Evolutionary conservation across 2,888 invertebrate genomes (phyloP).

Genomic region (Platypus cylindrus): DNA sequence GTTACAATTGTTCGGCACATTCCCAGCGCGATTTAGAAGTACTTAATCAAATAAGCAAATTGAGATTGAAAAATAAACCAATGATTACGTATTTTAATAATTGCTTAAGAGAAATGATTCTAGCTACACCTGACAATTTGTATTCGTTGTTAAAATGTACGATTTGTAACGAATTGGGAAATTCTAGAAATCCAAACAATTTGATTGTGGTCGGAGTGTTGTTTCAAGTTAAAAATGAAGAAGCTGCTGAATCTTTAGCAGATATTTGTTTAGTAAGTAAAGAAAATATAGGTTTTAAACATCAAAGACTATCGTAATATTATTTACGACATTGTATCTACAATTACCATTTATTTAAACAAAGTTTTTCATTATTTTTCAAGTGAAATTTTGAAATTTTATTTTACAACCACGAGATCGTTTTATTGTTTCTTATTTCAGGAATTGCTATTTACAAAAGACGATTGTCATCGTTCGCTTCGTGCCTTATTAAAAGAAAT

Average conservation of each 20-base stretch:
- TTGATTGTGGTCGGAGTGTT: slow-evolving; percentile 83
- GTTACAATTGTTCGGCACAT: slow-evolving; percentile 72
- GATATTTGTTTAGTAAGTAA: slow-evolving; percentile 59
- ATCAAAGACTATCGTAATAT: no score
- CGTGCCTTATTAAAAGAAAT: slow-evolving; percentile 80
- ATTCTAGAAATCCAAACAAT: slow-evolving; percentile 86
- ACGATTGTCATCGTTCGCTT: slow-evolving; percentile 81
- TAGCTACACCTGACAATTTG: slow-evolving; percentile 71
- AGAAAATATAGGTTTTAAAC: no score
- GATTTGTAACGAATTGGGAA: slow-evolving; percentile 89
- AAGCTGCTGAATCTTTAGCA: slow-evolving; percentile 70
- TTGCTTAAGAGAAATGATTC: slow-evolving; percentile 81
- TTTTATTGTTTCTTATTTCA: slow-evolving; percentile 35
- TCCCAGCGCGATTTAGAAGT: slow-evolving; percentile 51
- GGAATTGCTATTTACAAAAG: slow-evolving; percentile 74
- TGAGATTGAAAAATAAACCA: slow-evolving; percentile 88
- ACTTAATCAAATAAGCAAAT: slow-evolving; percentile 73
- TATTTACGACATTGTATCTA: slow-evolving; percentile 1
- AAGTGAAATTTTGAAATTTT: neutral
- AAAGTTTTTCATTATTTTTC: neutral
- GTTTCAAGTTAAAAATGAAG: slow-evolving; percentile 72
- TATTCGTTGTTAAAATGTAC: slow-evolving; percentile 79
- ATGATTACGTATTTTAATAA: slow-evolving; percentile 78
- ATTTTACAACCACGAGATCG: neutral
- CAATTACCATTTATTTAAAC: neutral